These are phyloP conservation scores for Dendronephthya gigantea DNA, from an alignment of 64 coral and sea anemone species.

Conservation along the genomic window DNA sequence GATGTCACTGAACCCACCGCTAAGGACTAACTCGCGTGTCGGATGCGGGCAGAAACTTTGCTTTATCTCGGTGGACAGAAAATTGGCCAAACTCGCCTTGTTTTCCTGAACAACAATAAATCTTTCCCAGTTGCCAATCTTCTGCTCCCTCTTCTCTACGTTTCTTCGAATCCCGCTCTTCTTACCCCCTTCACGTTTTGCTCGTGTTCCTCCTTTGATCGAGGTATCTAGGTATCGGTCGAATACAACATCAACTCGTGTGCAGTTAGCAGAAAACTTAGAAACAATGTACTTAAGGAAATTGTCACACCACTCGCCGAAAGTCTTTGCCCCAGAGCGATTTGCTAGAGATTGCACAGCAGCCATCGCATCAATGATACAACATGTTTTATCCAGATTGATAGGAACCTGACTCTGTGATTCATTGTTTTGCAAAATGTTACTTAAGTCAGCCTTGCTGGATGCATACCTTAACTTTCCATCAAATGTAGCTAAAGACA, in stretches of 20 bases:
- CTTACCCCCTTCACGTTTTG: too few species aligned
- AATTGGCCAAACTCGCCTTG: conserved; percentile 11
- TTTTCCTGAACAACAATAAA: conserved; percentile 27
- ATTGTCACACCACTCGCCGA: conserved; percentile 38
- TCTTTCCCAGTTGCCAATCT: conserved; percentile 29
- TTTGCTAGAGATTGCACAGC: conserved; percentile 39
- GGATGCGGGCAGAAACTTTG: too few species aligned
- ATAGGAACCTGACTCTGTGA: conserved; percentile 10
- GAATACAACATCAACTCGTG: conserved; percentile 43
- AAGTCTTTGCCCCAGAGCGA: conserved; percentile 21
- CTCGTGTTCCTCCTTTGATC: too few species aligned
- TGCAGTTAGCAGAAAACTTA: conserved; percentile 33
- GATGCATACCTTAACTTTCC: conserved; percentile 13
- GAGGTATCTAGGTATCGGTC: conserved; percentile 34
- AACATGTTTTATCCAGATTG: too few species aligned
- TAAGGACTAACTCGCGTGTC: conserved; percentile 46
- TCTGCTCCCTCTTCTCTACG: conserved; percentile 23
- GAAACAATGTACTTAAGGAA: conserved; percentile 22
- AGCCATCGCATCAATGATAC: conserved; percentile 54
- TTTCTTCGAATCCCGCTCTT: too few species aligned
- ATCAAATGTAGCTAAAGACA: conserved; percentile 33
- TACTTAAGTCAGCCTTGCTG: conserved; percentile 37
- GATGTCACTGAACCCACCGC: conserved; percentile 39
- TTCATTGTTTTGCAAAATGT: conserved; percentile 28
- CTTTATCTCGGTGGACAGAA: too few species aligned